Evolutionary conservation across 2,797 vertebrate species (phyloP).

Genomic region (Gymnocypris eckloni): DNA sequence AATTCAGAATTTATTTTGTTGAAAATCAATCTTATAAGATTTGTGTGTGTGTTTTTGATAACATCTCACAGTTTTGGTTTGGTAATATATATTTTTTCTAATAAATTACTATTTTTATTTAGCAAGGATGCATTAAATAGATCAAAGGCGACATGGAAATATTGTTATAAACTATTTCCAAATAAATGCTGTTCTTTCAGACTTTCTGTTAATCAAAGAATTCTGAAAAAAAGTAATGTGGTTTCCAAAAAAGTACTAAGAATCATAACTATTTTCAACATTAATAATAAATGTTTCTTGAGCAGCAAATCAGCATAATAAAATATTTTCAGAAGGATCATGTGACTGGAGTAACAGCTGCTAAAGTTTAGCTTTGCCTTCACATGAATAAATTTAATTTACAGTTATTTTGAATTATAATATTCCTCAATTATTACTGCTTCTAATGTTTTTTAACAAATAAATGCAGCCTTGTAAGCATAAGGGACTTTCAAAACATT

Average conservation of each 20-base stretch:
- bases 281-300: not conserved
- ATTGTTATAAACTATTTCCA: not conserved
- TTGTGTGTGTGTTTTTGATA: too few species aligned
- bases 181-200: not conserved
- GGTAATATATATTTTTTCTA: too few species aligned
- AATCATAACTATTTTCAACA: not conserved
- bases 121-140: not conserved
- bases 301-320: not conserved
- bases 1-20: too few species aligned
- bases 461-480: not conserved
- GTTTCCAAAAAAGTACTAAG: not conserved
- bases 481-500: not conserved
- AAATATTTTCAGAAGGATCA: not conserved
- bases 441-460: not conserved
- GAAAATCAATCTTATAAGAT: too few species aligned
- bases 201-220: not conserved
- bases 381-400: too few species aligned
- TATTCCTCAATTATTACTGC: not conserved
- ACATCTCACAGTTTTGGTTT: too few species aligned
- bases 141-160: not conserved
- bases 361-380: too few species aligned
- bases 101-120: not conserved
- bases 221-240: not conserved
- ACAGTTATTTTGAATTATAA: too few species aligned
- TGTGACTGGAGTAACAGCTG: not conserved